Evolutionary conservation across 1,140 invertebrate species (phyloP).

Genomic region (Brachionus koreanus): DNA sequence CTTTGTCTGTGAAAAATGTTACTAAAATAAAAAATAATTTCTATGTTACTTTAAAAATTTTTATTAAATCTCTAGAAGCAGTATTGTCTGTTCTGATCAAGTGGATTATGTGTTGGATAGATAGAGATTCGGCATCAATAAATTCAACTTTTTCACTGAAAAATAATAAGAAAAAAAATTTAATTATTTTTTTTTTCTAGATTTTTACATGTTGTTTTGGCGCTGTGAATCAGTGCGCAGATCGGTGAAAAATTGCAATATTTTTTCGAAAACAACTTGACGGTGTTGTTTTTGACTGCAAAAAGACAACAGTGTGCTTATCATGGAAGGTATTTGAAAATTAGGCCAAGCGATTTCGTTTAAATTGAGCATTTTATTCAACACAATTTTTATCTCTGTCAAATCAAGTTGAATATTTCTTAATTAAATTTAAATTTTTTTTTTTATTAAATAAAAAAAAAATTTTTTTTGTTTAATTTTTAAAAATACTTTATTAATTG

Average conservation of each 20-base stretch:
- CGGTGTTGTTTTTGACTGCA: conserved; percentile 5
- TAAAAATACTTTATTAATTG: neutral
- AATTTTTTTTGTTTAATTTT: neutral
- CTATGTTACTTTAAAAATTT: neutral
- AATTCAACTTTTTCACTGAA: neutral
- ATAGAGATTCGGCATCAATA: conserved; percentile 19
- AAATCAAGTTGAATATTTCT: conserved; percentile 24
- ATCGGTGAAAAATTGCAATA: conserved; percentile 2
- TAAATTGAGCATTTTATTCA: conserved; percentile 29
- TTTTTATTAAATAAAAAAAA: neutral
- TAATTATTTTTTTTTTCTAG: neutral
- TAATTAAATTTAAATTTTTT: neutral
- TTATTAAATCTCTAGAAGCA: neutral
- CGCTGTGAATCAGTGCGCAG: neutral
- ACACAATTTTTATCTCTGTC: neutral
- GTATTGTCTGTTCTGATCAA: neutral
- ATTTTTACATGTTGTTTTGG: neutral
- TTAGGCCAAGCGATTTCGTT: conserved; percentile 13
- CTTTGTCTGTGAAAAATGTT: neutral
- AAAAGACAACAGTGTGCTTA: conserved; percentile 14
- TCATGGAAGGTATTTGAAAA: neutral
- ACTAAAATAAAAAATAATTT: neutral
- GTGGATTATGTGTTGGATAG: conserved; percentile 11
- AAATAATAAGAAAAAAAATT: neutral
- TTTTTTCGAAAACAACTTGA: conserved; percentile 14